Percentiles rank a stretch among this genome's conserved stretches.
Evolutionary conservation across 2,888 invertebrate species (phyloP).

Genomic region (Eucriotettix oculatus): DNA sequence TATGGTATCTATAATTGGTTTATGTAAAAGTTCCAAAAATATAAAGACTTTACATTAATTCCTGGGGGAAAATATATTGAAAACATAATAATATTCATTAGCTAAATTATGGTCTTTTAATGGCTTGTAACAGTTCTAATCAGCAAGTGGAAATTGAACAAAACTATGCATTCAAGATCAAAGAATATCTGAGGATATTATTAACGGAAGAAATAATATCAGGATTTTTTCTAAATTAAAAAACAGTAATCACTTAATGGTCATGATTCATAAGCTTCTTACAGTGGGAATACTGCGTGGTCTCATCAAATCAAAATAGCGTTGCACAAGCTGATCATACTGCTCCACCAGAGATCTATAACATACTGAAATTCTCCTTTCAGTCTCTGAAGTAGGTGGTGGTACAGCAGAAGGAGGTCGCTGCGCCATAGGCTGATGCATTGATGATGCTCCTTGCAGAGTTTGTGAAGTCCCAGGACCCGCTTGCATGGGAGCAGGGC

Average conservation of each 20-base stretch:
- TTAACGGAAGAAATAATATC: too few relatives aligned
- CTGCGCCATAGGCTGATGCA: not conserved
- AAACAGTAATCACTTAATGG: not conserved
- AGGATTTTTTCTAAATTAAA: not conserved
- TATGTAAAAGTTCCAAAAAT: too few relatives aligned
- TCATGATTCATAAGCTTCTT: conserved; percentile 11
- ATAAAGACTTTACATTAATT: too few relatives aligned
- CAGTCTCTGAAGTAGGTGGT: conserved; percentile 21
- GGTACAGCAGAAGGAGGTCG: conserved; percentile 4
- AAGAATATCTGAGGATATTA: too few relatives aligned
- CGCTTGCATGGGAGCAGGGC: not conserved
- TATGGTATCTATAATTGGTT: too few relatives aligned
- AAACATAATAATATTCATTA: too few relatives aligned
- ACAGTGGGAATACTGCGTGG: conserved; percentile 29
- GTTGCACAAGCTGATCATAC: conserved; percentile 31
- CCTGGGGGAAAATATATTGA: too few relatives aligned
- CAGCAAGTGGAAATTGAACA: too few relatives aligned
- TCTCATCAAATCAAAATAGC: conserved; percentile 27
- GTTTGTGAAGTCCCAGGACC: not conserved
- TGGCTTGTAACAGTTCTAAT: too few relatives aligned
- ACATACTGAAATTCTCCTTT: conserved; percentile 29
- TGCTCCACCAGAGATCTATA: conserved; percentile 32
- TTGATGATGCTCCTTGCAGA: not conserved
- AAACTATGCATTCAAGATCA: too few relatives aligned
- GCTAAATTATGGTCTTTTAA: too few relatives aligned